Base-by-base conservation (phyloP, 1,140 invertebrate genomes). In the Galendromus occidentalis region DNA sequence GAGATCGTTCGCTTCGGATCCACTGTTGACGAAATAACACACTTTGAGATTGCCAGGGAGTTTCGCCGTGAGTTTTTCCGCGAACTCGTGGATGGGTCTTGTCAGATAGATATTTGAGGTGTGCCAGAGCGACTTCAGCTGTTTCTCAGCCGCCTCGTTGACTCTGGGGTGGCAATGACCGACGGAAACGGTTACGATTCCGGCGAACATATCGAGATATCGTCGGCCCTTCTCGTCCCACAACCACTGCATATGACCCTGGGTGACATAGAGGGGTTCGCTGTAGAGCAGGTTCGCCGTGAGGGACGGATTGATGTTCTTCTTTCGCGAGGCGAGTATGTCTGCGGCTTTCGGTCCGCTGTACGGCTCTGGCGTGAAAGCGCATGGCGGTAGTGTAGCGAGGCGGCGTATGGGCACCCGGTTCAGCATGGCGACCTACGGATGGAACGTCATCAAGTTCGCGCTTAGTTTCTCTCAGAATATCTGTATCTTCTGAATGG, bases 101-200 rank as follows among this genome's bases (percentile, higher is more conserved):
- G 94, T 86, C 70, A 87, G 77, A 74, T 97, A 98, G 65, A 95
- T 85, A 69, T 85, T 86, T 0, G 92, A 90, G 0, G 88, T 87
- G 72, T 98, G 93, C 82, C 89, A 92, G 6, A 98, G 75, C 67
- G 81, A 86, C 1, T 83, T 77, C 33, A 86, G 79, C 78, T 98
- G 94, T 42, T 86, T 78, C 22, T 80, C 79, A 7, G 87, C 76
- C 7, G 87, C 89, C 66, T 82, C 80, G 17, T 82, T 83, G 0
- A 96, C 83, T 70, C 74, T 76, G 59, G 92, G 92, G 80, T 98
- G 93, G 75, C 88, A 95, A 75, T 97, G 93, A 22, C 94, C 94
- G n/a, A 97, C 89, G 64, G 88, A 91, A 29, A 97, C 86, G 0
- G 94, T 98, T 1, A 93, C 91, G 69, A 98, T 95, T 14, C 94